Conservation (phyloP, 1,140 invertebrate genomes). For the Drosophila takahashii region DNA sequence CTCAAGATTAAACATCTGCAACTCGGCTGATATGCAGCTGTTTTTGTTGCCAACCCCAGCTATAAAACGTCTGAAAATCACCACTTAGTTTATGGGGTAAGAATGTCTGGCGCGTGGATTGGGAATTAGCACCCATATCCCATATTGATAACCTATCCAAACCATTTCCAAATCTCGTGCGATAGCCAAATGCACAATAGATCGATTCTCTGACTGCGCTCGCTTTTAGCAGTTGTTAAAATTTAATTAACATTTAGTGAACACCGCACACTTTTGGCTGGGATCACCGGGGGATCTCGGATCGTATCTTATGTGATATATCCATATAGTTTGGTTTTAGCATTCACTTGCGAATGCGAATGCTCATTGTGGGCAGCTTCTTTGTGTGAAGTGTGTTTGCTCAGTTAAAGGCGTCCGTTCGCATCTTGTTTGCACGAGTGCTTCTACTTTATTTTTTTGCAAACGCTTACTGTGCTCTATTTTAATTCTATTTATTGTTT, state of each 20-base stretch:
- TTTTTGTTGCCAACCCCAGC: conserved; percentile 16
- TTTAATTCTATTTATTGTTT: conserved; percentile 45
- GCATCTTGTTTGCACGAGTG: conserved; percentile 20
- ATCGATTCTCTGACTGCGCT: conserved; percentile 1
- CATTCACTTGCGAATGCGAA: conserved; percentile 59
- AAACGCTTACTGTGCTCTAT: conserved; percentile 29
- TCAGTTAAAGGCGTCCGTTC: conserved; percentile 23
- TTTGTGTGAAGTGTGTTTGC: conserved; percentile 35
- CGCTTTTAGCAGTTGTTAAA: conserved; percentile 50
- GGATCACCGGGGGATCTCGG: background rate
- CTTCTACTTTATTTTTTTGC: background rate
- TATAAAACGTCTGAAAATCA: conserved; percentile 10
- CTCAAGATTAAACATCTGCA: conserved; percentile 2
- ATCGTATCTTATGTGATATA: background rate
- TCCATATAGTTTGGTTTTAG: conserved; percentile 38
- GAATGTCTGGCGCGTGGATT: conserved; percentile 33
- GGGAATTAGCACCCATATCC: conserved; percentile 7
- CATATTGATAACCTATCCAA: conserved; percentile 5
- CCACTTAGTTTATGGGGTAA: conserved; percentile 6
- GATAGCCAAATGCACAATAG: no score
- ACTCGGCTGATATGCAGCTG: no score
- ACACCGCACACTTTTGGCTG: conserved; percentile 8
- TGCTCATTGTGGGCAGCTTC: conserved; percentile 10
- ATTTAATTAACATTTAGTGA: conserved; percentile 51
- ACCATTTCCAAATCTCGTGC: conserved; percentile 12